These are phyloP conservation scores for Craseonycteris thonglongyai DNA, from an alignment of 2,113 vertebrate genomes.

Conservation along the genomic window DNA sequence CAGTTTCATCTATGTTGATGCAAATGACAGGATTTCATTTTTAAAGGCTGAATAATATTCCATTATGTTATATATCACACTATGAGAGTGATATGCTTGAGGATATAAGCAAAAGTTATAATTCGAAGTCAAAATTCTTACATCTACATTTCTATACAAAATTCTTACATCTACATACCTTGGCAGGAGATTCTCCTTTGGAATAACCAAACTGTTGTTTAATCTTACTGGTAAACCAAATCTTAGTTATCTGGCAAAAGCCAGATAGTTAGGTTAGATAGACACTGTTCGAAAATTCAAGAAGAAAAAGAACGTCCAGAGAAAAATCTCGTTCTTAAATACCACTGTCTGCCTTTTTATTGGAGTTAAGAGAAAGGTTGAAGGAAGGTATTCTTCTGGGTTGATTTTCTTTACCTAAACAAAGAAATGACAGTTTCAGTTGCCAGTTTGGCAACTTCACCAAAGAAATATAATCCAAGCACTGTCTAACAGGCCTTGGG, in stretches of 20 bases:
- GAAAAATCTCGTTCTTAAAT: slow-evolving; percentile 30
- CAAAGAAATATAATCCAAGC: neutral
- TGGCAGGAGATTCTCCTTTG: slow-evolving; percentile 27
- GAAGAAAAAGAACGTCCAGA: neutral
- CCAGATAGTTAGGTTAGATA: neutral
- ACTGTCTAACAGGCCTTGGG: neutral
- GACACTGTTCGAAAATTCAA: neutral
- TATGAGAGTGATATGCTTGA: neutral
- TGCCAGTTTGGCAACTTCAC: slow-evolving; percentile 32
- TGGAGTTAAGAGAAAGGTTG: neutral
- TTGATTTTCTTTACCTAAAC: slow-evolving; percentile 40
- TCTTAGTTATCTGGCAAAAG: too few species aligned
- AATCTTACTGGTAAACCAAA: neutral
- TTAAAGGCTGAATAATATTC: neutral
- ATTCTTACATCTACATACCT: slow-evolving; percentile 35
- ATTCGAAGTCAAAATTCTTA: neutral
- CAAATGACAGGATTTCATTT: neutral
- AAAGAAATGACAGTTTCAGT: slow-evolving; percentile 12
- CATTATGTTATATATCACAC: neutral
- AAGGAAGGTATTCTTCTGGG: neutral
- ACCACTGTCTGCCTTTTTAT: neutral
- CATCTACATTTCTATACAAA: neutral
- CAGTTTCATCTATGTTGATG: neutral
- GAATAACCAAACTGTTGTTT: neutral
- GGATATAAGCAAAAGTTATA: neutral